Percentiles rank a stretch among this genome's conserved stretches.
These are phyloP conservation scores for Nomada goodeniana DNA, from an alignment of 2,888 invertebrate species.

Conservation along the genomic window DNA sequence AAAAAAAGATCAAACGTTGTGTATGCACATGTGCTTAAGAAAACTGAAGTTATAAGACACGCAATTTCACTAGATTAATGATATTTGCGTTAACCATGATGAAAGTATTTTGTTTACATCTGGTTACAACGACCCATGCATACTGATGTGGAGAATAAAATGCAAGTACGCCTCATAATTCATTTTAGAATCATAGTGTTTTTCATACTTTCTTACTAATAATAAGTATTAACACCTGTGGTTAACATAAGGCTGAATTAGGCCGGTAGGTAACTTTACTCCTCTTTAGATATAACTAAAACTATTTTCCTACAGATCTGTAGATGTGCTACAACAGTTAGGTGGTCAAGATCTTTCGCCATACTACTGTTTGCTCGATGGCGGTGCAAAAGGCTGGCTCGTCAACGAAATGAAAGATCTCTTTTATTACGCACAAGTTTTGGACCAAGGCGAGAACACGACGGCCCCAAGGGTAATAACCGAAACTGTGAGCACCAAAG, in stretches of 20 bases:
- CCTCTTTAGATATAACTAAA: background rate
- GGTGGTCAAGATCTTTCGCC: conserved; percentile 88
- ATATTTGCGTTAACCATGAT: conserved; percentile 83
- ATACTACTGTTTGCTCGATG: conserved; percentile 90
- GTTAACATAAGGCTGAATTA: no score
- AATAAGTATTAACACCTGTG: no score
- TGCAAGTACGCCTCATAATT: conserved; percentile 81
- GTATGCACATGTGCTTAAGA: background rate
- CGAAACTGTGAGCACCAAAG: conserved; percentile 87
- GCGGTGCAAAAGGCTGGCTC: conserved; percentile 89
- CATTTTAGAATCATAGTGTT: no score
- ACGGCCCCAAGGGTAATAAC: conserved; percentile 87
- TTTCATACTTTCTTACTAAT: background rate
- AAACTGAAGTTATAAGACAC: background rate
- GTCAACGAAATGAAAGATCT: conserved; percentile 90
- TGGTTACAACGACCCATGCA: conserved; percentile 85
- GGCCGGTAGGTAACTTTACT: no score
- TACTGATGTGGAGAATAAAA: conserved; percentile 87
- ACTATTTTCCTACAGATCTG: conserved; percentile 39
- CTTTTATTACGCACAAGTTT: conserved; percentile 91
- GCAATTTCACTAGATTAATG: conserved; percentile 78
- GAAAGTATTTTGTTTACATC: conserved; percentile 86
- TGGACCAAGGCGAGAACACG: conserved; percentile 89
- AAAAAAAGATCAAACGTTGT: background rate
- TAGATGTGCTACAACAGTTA: conserved; percentile 81